Evolutionary conservation across 2,113 vertebrate species (phyloP).

Genomic region (Orycteropus afer): DNA sequence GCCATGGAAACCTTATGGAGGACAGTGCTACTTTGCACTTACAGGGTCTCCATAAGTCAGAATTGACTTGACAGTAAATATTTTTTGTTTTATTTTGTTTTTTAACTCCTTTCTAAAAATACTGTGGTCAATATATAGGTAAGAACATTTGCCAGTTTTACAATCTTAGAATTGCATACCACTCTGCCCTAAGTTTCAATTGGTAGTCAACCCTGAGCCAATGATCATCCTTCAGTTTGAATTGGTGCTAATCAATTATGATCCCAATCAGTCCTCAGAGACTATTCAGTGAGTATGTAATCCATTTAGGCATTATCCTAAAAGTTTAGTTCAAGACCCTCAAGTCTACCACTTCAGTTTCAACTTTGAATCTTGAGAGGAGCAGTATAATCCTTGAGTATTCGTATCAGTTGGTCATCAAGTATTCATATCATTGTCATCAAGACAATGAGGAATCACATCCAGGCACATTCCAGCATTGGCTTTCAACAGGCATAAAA

Average conservation of each 20-base stretch:
- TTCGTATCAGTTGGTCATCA: too few species aligned
- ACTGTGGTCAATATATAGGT: too few species aligned
- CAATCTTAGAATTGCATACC: not conserved
- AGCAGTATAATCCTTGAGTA: not conserved
- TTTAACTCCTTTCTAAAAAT: too few species aligned
- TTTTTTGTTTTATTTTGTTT: too few species aligned
- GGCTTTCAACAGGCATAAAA: not conserved
- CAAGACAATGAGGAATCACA: not conserved
- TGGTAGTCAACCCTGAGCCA: not conserved
- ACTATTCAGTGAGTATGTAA: too few species aligned
- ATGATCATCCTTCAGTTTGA: not conserved
- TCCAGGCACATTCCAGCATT: not conserved
- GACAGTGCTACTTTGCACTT: not conserved
- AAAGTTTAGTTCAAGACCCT: not conserved
- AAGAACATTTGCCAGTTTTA: too few species aligned
- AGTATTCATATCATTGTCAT: too few species aligned
- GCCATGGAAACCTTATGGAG: too few species aligned
- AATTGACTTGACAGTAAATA: too few species aligned
- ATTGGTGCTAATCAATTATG: not conserved
- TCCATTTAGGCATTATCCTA: not conserved
- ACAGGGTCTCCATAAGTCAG: not conserved
- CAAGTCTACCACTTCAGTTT: not conserved
- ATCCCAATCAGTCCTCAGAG: not conserved
- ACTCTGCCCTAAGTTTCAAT: not conserved
- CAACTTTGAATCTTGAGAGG: not conserved